These are phyloP conservation scores for Aleiodes leptofemur DNA, from an alignment of 2,888 invertebrate genomes.

Conservation along the genomic window DNA sequence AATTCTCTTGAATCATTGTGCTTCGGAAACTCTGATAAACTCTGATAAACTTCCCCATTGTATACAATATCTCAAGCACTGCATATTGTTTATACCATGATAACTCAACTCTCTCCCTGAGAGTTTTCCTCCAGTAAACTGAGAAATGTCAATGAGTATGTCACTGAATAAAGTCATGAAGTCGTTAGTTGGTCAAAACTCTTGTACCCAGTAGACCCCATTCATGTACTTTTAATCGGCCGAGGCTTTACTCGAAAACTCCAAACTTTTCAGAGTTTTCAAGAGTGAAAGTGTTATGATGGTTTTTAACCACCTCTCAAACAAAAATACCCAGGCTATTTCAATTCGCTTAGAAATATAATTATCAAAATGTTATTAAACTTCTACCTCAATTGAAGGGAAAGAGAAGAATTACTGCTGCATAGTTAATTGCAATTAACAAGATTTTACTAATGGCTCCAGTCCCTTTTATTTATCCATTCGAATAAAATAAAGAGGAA, in stretches of 20 bases:
- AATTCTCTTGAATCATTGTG: too few relatives aligned
- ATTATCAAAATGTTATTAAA: background rate
- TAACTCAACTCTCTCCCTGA: background rate
- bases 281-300: background rate
- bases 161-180: background rate
- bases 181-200: constrained; percentile 12
- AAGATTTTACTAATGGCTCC: constrained; percentile 32
- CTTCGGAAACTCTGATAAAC: too few relatives aligned
- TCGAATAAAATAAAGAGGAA: background rate
- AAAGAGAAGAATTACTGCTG: background rate
- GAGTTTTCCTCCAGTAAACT: constrained; percentile 5
- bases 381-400: too few relatives aligned
- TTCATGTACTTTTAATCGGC: constrained; percentile 1
- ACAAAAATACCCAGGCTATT: too few relatives aligned
- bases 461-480: background rate
- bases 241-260: background rate
- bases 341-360: too few relatives aligned
- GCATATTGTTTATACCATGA: background rate
- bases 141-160: constrained; percentile 11
- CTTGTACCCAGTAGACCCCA: constrained; percentile 7
- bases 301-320: background rate
- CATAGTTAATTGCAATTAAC: background rate
- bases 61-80: constrained; percentile 7
- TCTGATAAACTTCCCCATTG: background rate
- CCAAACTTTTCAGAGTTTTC: background rate